Evolutionary conservation across 2,888 invertebrate genomes (phyloP), one percentile per base, ranked within the genome.

Genomic region (Gari tellinella): DNA sequence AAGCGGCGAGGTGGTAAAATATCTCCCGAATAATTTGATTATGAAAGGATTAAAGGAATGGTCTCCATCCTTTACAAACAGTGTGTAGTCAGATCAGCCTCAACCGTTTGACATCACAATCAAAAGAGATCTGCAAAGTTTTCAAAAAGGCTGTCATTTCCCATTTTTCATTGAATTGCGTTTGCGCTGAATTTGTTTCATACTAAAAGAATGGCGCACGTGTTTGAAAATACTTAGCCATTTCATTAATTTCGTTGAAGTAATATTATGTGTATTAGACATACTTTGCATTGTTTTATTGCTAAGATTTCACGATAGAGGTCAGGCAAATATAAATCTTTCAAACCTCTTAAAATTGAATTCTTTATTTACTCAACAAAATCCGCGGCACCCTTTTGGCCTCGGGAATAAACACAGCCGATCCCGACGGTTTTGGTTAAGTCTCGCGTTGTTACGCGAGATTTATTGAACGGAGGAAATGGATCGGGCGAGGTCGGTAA

Each of bases 271-370:
- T 41, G 40, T 23, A 43, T 56, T 25, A 12, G 19, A 25, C 72
- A 67, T 77, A 41, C 51, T 56, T 63, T 19, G 56, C 72, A 81
- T 81, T 72, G 65, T 69, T 75, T 62, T 63, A 78, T 73, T 58
- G 45, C 65, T 40, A 74, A 58, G 72, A 60, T 45, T 41, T 55
- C 5, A 31, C 52, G 48, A 55, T 51, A 21, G 52, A 57, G 62
- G 63, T 66, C 62, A 66, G 60, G 62, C 51, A 41, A 43, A 70
- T 51, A 75, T 75, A 75, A 75, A 75, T 70, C 69, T 63, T 53
- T 48, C 46, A 73, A 73, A 70, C 67, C 73, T 75, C 75, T 72
- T 75, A 72, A 79, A 74, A 69, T 74, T 75, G 75, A 72, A 79
- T 79, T 75, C 72, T 75, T 75, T 79, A 72, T 79, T 79, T 79